Percentiles rank a stretch among this genome's conserved stretches.
Evolutionary conservation across 2,113 vertebrate genomes (phyloP).

Genomic region (Synchiropus splendidus): DNA sequence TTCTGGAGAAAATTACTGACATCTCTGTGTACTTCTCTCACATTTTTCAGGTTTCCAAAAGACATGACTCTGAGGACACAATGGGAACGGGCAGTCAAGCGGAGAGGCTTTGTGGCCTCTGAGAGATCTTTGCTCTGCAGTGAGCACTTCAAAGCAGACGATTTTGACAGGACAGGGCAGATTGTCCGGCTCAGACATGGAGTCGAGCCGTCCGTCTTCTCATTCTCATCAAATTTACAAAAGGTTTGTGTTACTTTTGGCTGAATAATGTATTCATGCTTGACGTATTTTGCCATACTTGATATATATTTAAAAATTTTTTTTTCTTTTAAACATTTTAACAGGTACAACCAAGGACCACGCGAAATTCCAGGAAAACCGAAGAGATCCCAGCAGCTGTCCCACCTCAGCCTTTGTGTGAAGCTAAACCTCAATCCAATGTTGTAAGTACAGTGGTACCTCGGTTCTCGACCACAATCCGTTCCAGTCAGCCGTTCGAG

Average conservation of each 20-base stretch:
- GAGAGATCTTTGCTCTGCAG: constrained; percentile 22
- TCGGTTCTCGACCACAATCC: too few relatives aligned
- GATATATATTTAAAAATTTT: background rate
- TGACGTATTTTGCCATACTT: background rate
- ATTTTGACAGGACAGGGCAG: constrained; percentile 29
- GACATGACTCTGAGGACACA: constrained; percentile 10
- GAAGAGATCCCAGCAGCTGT: constrained; percentile 2
- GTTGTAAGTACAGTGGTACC: too few relatives aligned
- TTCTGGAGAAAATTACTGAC: too few relatives aligned
- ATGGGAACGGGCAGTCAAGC: constrained; percentile 12
- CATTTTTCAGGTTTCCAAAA: constrained; percentile 21
- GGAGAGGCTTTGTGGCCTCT: constrained; percentile 3
- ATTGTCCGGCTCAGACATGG: constrained; percentile 19
- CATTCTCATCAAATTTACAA: constrained; percentile 1
- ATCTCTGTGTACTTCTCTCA: background rate
- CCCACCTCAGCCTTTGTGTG: background rate
- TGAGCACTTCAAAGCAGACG: constrained; percentile 20
- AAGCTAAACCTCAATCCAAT: background rate
- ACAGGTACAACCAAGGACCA: constrained; percentile 3
- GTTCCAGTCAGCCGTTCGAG: too few relatives aligned
- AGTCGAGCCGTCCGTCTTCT: constrained; percentile 6
- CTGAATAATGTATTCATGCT: too few relatives aligned
- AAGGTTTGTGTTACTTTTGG: constrained; percentile 5
- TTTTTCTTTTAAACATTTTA: constrained; percentile 6
- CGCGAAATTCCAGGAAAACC: constrained; percentile 5